Percentiles rank a stretch among this genome's conserved stretches.
These are phyloP conservation scores for Palaemon carinicauda DNA, from an alignment of 1,140 invertebrate species.

Conservation along the genomic window DNA sequence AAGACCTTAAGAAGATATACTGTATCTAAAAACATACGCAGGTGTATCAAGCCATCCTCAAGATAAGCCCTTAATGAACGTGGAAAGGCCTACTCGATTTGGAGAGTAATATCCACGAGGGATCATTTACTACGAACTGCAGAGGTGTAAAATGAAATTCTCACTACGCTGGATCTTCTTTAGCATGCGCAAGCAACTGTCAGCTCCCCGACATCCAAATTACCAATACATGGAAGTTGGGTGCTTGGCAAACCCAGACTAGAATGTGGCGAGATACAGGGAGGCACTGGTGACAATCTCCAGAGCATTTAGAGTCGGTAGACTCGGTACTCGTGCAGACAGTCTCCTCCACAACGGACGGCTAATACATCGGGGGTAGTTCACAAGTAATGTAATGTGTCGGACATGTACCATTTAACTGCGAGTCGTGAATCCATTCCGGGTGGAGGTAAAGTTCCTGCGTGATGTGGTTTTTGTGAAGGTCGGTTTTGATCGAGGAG, in stretches of 20 bases:
- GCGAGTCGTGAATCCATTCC: conserved; percentile 36
- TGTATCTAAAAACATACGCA: too few species aligned
- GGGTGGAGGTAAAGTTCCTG: not conserved
- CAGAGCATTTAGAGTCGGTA: conserved; percentile 11
- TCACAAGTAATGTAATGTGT: conserved; percentile 26
- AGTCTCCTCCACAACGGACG: conserved; percentile 8
- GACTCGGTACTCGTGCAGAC: conserved; percentile 4
- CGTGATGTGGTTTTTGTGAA: not conserved
- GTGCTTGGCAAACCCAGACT: not conserved
- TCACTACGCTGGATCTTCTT: not conserved
- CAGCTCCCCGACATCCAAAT: not conserved
- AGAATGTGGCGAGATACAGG: conserved; percentile 26
- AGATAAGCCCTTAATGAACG: too few species aligned
- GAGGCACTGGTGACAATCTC: conserved; percentile 28
- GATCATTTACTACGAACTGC: not conserved
- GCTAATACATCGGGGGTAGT: conserved; percentile 4
- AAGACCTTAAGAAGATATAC: too few species aligned
- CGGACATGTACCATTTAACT: conserved; percentile 39
- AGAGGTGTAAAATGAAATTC: not conserved
- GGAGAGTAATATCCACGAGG: too few species aligned
- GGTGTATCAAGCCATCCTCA: too few species aligned
- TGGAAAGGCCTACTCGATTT: too few species aligned
- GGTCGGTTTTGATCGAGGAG: conserved; percentile 49
- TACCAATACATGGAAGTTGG: not conserved
- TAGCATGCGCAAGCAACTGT: not conserved